Evolutionary conservation across 2,888 invertebrate genomes (phyloP).

Genomic region (Nesidiocoris tenuis): DNA sequence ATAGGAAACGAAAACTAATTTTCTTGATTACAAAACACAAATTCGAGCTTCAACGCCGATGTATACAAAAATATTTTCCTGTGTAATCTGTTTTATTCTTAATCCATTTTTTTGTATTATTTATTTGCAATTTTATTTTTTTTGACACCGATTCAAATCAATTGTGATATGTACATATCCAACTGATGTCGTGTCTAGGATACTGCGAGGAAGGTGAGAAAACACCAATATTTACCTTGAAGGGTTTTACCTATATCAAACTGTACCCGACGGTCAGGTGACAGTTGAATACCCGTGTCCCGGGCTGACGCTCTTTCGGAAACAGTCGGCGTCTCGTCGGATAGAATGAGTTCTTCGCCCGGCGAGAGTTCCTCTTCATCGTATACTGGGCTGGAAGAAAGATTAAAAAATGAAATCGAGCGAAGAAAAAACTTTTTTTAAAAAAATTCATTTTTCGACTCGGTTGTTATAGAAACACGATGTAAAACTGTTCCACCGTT

Average conservation of each 20-base stretch:
- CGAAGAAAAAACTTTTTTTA: too few species aligned
- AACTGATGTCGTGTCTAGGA: not conserved
- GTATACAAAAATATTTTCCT: too few species aligned
- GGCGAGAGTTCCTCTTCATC: conserved; percentile 41
- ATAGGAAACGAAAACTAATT: too few species aligned
- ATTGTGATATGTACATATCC: too few species aligned
- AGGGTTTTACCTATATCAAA: conserved; percentile 51
- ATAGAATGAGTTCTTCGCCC: conserved; percentile 45
- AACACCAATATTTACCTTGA: conserved; percentile 42
- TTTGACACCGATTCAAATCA: too few species aligned
- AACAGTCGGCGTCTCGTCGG: conserved; percentile 50
- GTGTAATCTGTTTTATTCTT: too few species aligned
- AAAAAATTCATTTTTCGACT: too few species aligned
- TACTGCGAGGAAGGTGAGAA: conserved; percentile 34
- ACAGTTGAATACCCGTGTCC: conserved; percentile 53
- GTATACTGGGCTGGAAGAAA: conserved; percentile 22
- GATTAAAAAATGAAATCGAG: too few species aligned
- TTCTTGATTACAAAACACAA: too few species aligned
- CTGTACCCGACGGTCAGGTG: conserved; percentile 51
- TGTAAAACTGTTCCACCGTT: not conserved
- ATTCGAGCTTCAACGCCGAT: too few species aligned
- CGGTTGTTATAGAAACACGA: not conserved
- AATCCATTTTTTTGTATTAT: too few species aligned
- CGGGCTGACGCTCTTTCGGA: conserved; percentile 56
- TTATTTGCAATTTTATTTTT: too few species aligned